phyloP scores from a whole-genome alignment of 1,140 invertebrate species.

The Zaprionus inermis region DNA sequence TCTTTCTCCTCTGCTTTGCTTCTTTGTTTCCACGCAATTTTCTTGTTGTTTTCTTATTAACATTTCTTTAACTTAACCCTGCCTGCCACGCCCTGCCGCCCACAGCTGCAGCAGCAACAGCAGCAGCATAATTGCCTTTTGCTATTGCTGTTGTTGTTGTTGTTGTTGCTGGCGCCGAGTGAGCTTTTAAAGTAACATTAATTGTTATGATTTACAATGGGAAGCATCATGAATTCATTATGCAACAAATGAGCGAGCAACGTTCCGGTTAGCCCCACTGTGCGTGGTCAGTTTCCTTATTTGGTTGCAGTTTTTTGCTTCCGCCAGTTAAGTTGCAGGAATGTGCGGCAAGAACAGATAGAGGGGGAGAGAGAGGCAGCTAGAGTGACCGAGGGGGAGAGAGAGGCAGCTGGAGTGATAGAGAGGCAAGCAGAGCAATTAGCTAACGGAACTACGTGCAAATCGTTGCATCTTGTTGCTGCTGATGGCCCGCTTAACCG shows the following conservation, averaged over 20 bases:
- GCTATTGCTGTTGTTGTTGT: constrained; percentile 40
- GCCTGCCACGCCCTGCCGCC: constrained; percentile 23
- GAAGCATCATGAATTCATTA: constrained; percentile 79
- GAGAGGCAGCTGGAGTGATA: background rate
- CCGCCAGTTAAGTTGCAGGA: constrained; percentile 6
- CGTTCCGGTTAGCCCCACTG: background rate
- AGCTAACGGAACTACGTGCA: constrained; percentile 82
- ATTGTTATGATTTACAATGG: constrained; percentile 82
- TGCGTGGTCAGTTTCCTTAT: constrained; percentile 24
- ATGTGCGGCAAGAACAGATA: background rate
- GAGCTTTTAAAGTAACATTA: constrained; percentile 69
- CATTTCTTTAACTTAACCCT: constrained; percentile 38
- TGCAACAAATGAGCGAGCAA: constrained; percentile 49
- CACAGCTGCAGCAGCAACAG: constrained; percentile 20
- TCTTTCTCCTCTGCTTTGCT: background rate
- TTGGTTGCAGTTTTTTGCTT: constrained; percentile 8
- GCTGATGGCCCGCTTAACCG: constrained; percentile 37
- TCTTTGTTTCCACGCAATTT: constrained; percentile 41
- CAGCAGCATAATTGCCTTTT: constrained; percentile 70
- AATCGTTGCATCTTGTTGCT: constrained; percentile 65
- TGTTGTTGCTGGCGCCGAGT: constrained; percentile 26
- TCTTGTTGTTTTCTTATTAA: constrained; percentile 57
- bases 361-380: background rate
- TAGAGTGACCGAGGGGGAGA: background rate
- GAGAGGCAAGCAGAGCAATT: constrained; percentile 47